Evolutionary conservation across 1,140 invertebrate species (phyloP).

Genomic region (Lamellibrachia luymesi): DNA sequence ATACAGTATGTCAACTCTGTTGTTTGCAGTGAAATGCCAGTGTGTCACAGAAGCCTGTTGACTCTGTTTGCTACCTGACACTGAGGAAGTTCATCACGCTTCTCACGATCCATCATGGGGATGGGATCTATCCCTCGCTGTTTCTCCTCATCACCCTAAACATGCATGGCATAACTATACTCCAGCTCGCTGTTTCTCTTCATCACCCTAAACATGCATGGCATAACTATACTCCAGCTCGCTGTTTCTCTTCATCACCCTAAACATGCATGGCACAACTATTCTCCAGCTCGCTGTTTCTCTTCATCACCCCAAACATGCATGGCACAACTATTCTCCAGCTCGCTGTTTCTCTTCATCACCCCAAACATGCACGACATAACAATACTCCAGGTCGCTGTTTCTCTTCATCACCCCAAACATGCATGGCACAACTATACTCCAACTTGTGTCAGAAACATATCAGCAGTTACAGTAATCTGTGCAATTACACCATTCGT

Average conservation of each 20-base stretch:
- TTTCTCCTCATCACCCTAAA: slow-evolving; percentile 71
- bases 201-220: slow-evolving; percentile 63
- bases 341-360: slow-evolving; percentile 73
- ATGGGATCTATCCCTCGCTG: slow-evolving; percentile 69
- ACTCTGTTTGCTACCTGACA: slow-evolving; percentile 64
- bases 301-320: slow-evolving; percentile 65
- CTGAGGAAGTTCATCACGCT: slow-evolving; percentile 70
- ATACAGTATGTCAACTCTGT: background rate
- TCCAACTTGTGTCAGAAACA: no score
- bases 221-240: slow-evolving; percentile 55
- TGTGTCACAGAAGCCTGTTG: background rate
- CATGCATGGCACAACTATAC: no score
- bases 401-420: no score
- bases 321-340: background rate
- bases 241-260: slow-evolving; percentile 71
- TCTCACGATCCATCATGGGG: slow-evolving; percentile 79
- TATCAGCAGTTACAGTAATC: no score
- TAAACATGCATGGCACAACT: slow-evolving; percentile 33
- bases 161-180: background rate
- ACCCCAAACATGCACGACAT: slow-evolving; percentile 31
- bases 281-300: slow-evolving; percentile 62
- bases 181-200: slow-evolving; percentile 67
- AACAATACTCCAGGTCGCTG: no score
- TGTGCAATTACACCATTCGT: no score
- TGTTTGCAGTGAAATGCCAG: background rate